phyloP scores from a whole-genome alignment of 2,797 vertebrate species.

The Cryptoblepharus egeriae region DNA sequence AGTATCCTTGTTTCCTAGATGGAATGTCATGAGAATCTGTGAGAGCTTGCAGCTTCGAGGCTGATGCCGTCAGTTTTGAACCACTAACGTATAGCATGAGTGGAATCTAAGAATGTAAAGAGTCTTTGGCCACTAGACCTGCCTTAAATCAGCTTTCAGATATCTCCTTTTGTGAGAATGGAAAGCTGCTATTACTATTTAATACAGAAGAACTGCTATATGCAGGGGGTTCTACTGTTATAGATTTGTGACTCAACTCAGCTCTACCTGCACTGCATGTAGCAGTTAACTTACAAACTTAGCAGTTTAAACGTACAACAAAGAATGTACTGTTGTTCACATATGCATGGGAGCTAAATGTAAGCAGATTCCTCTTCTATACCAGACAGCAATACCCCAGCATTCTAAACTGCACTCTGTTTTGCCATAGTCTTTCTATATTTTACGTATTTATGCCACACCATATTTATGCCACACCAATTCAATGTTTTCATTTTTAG shows the following conservation, averaged over 20 bases:
- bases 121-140: fast-evolving
- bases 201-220: background rate
- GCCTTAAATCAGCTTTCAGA: background rate
- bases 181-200: background rate
- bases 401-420: background rate
- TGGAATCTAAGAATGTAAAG: background rate
- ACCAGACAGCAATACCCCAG: background rate
- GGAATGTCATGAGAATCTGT: no score
- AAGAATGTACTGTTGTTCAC: background rate
- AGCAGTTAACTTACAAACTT: no score
- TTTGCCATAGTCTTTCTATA: background rate
- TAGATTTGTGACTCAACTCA: background rate
- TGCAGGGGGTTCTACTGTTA: background rate
- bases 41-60: no score
- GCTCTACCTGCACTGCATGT: background rate
- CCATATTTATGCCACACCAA: background rate
- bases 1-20: no score
- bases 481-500: background rate
- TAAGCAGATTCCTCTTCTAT: background rate
- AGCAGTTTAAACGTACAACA: background rate
- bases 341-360: background rate
- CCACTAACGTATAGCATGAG: background rate
- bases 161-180: background rate
- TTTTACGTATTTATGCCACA: background rate
- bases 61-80: background rate